A percentile compares a stretch with the other conserved stretches of the same genome.
Evolutionary conservation across 2,888 invertebrate genomes (phyloP).

Genomic region (Drosophila siamana): DNA sequence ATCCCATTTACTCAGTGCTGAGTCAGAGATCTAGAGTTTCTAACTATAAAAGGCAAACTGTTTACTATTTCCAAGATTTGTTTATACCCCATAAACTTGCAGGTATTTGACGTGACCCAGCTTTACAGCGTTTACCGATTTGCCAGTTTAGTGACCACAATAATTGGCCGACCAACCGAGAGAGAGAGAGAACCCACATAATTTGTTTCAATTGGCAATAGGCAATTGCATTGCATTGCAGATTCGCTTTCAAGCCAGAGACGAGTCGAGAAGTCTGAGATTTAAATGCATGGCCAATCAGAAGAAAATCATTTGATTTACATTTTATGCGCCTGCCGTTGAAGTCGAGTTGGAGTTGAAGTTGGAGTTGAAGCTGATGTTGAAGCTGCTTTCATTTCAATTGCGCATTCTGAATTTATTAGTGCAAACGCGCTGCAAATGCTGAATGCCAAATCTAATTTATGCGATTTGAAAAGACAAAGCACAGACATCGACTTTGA

Average conservation of each 20-base stretch:
- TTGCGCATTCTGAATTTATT: slow-evolving; percentile 72
- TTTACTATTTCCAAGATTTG: neutral
- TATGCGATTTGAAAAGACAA: slow-evolving; percentile 58
- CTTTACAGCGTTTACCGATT: no score
- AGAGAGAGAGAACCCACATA: slow-evolving; percentile 7
- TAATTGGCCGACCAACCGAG: slow-evolving; percentile 41
- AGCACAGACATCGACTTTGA: slow-evolving; percentile 11
- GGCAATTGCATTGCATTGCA: slow-evolving; percentile 21
- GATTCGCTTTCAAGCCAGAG: slow-evolving; percentile 17
- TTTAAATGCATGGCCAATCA: slow-evolving; percentile 44
- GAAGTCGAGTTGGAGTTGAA: slow-evolving; percentile 8
- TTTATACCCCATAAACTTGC: neutral
- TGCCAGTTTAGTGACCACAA: slow-evolving; percentile 12
- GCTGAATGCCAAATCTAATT: slow-evolving; percentile 69
- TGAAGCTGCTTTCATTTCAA: slow-evolving; percentile 56
- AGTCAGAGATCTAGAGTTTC: neutral
- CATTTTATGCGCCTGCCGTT: slow-evolving; percentile 63
- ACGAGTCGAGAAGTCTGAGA: slow-evolving; percentile 5
- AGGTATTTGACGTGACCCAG: neutral
- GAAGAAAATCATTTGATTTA: slow-evolving; percentile 59
- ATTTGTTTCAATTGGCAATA: slow-evolving; percentile 32
- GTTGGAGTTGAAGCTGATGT: slow-evolving; percentile 4
- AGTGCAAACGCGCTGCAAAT: slow-evolving; percentile 35
- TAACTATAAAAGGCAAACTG: neutral
- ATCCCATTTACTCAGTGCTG: no score